These are phyloP conservation scores for Tyrannus savana DNA, from an alignment of 2,113 vertebrate genomes.

Conservation along the genomic window DNA sequence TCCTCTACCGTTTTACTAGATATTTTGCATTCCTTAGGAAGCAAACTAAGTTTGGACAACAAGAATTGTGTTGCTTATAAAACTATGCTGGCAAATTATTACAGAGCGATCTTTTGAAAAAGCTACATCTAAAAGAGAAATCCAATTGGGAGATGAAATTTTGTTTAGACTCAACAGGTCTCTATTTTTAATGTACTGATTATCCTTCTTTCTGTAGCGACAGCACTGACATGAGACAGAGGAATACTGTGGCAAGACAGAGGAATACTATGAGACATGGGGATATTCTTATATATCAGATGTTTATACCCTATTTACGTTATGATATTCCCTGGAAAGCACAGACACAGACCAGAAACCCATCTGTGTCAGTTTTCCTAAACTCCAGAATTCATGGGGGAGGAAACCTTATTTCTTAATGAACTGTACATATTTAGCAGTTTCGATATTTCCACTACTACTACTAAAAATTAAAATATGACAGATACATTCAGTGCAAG, in stretches of 20 bases:
- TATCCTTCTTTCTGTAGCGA: neutral
- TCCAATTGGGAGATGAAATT: neutral
- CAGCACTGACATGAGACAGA: neutral
- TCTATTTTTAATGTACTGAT: neutral
- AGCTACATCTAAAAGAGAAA: neutral
- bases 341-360: neutral
- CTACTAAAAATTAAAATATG: neutral
- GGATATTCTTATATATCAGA: neutral
- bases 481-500: neutral
- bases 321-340: neutral
- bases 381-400: slow-evolving; percentile 1
- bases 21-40: slow-evolving; percentile 20
- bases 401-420: slow-evolving; percentile 7
- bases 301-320: slow-evolving; percentile 8
- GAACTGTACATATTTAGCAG: neutral
- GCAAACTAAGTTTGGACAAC: neutral
- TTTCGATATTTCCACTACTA: neutral
- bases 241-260: neutral
- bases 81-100: neutral
- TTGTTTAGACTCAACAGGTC: neutral
- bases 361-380: neutral
- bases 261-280: neutral
- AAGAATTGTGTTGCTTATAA: neutral
- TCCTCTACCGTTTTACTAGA: neutral
- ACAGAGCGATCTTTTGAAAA: neutral